phyloP scores from a whole-genome alignment of 2,797 vertebrate species.

The Tenualosa thibaudeaui region DNA sequence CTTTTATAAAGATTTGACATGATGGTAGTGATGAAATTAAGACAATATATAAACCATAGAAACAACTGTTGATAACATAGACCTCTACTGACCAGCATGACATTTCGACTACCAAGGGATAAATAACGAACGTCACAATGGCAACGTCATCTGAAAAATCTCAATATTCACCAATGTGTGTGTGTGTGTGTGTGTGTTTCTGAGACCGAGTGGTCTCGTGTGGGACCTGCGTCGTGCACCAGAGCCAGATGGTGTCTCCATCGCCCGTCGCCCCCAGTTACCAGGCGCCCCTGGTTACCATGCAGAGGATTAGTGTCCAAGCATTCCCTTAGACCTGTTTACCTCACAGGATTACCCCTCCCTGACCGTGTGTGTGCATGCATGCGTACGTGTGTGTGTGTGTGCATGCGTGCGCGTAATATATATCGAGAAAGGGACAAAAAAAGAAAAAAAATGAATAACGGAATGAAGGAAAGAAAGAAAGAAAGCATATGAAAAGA shows the following conservation, averaged over 20 bases:
- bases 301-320: neutral
- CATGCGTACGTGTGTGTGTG: neutral
- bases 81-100: too few species aligned
- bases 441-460: too few species aligned
- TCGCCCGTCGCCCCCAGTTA: neutral
- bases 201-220: neutral
- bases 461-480: neutral
- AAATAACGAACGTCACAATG: too few species aligned
- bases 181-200: neutral
- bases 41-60: too few species aligned
- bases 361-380: neutral
- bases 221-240: neutral
- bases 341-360: constrained; percentile 10
- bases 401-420: neutral
- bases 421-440: too few species aligned
- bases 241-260: neutral
- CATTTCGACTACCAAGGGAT: too few species aligned
- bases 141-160: too few species aligned
- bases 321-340: neutral
- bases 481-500: neutral
- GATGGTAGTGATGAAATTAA: too few species aligned
- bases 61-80: too few species aligned
- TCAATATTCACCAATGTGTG: too few species aligned
- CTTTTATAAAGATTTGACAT: too few species aligned
- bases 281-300: neutral